Evolutionary conservation across 2,113 vertebrate species (phyloP).

Genomic region (Daboia siamensis): DNA sequence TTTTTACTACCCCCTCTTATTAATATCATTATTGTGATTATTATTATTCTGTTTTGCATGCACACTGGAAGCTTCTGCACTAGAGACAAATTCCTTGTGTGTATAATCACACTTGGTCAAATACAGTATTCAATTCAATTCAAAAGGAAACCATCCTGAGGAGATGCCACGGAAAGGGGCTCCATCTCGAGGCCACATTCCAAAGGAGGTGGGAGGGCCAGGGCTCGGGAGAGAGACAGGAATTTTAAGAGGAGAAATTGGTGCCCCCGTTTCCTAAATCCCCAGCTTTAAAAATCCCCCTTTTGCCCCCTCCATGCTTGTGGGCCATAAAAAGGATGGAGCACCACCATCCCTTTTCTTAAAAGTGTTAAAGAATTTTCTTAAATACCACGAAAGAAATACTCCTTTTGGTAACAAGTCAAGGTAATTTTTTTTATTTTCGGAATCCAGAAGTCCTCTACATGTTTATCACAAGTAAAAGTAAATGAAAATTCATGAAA

Average conservation of each 20-base stretch:
- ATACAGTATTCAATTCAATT: background rate
- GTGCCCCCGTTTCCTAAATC: background rate
- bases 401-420: background rate
- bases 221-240: background rate
- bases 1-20: background rate
- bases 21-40: background rate
- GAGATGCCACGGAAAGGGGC: background rate
- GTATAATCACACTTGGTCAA: background rate
- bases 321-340: background rate
- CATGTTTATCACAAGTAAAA: conserved; percentile 35
- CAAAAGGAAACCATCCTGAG: background rate
- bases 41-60: background rate
- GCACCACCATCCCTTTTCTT: background rate
- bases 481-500: conserved; percentile 7
- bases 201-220: background rate
- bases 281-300: background rate
- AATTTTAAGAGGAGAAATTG: background rate
- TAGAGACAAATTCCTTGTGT: background rate
- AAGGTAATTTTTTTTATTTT: conserved; percentile 39
- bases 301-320: background rate
- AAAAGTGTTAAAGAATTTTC: background rate
- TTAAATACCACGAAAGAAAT: background rate
- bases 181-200: background rate
- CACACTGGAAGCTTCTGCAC: background rate
- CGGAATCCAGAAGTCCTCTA: conserved; percentile 37